Percentiles rank a stretch among this genome's conserved stretches.
phyloP scores from a whole-genome alignment of 2,888 invertebrate species.

The Argyra leucocephala region DNA sequence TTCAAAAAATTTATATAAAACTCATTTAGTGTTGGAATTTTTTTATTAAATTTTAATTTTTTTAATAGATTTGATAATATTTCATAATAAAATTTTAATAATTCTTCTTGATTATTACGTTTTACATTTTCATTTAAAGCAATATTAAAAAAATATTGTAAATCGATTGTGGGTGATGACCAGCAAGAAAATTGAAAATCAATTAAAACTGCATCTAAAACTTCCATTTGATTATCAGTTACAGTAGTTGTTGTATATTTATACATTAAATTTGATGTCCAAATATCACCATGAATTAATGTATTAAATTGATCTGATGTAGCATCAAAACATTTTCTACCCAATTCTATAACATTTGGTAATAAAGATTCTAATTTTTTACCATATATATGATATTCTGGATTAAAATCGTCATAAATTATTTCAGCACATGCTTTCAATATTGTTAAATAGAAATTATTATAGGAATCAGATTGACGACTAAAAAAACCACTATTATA shows the following conservation, averaged over 20 bases:
- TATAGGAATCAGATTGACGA: background rate
- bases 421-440: background rate
- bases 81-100: constrained; percentile 27
- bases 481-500: constrained; percentile 14
- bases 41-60: constrained; percentile 21
- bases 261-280: constrained; percentile 40
- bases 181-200: constrained; percentile 30
- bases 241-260: constrained; percentile 28
- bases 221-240: background rate
- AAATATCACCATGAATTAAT: constrained; percentile 39
- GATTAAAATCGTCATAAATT: constrained; percentile 12
- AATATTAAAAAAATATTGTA: constrained; percentile 29
- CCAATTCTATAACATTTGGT: constrained; percentile 35
- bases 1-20: constrained; percentile 27
- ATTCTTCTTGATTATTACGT: constrained; percentile 24
- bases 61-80: constrained; percentile 21
- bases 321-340: constrained; percentile 16
- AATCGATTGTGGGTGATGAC: constrained; percentile 27
- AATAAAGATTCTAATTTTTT: constrained; percentile 31
- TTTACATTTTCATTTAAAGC: constrained; percentile 26
- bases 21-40: constrained; percentile 27
- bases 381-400: constrained; percentile 29
- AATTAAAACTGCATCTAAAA: background rate
- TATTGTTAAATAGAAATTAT: background rate
- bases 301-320: constrained; percentile 34